A percentile compares a stretch with the other conserved stretches of the same genome.
These are phyloP conservation scores for Conops quadrifasciatus DNA, from an alignment of 2,888 invertebrate species.

Conservation along the genomic window DNA sequence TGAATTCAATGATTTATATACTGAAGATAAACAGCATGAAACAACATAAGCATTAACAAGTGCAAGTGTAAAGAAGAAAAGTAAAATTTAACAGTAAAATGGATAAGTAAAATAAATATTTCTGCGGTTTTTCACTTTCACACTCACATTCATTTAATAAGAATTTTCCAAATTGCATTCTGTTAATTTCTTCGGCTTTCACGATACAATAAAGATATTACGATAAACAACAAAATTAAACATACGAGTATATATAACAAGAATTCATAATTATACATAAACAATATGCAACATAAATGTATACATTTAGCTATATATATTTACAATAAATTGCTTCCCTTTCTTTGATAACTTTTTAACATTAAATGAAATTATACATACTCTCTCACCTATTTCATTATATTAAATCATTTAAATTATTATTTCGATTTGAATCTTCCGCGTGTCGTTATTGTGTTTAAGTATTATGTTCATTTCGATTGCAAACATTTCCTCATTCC, in stretches of 20 bases:
- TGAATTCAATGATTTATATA: slow-evolving; percentile 14
- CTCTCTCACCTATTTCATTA: slow-evolving; percentile 17
- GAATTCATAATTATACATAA: slow-evolving; percentile 32
- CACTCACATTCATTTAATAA: slow-evolving; percentile 35
- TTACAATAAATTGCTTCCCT: slow-evolving; percentile 51
- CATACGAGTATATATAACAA: slow-evolving; percentile 43
- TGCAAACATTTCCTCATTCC: slow-evolving; percentile 12
- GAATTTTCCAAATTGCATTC: slow-evolving; percentile 27
- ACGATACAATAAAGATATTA: slow-evolving; percentile 40
- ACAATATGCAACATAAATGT: slow-evolving; percentile 51
- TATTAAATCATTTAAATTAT: slow-evolving; percentile 27
- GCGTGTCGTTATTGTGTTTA: slow-evolving; percentile 22
- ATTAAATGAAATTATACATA: slow-evolving; percentile 34
- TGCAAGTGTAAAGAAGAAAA: slow-evolving; percentile 36
- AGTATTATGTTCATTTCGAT: slow-evolving; percentile 21
- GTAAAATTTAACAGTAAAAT: slow-evolving; percentile 34
- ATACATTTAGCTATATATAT: slow-evolving; percentile 52
- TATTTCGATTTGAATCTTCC: slow-evolving; percentile 17
- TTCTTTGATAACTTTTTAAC: slow-evolving; percentile 42
- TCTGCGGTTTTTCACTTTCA: slow-evolving; percentile 37
- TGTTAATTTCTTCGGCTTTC: slow-evolving; percentile 30
- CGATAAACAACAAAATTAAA: slow-evolving; percentile 44
- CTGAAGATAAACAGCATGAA: slow-evolving; percentile 39
- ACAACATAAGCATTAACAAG: slow-evolving; percentile 30
- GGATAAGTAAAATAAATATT: slow-evolving; percentile 27